Conservation (phyloP, 2,888 invertebrate species). For the Acholoe squamosa region DNA sequence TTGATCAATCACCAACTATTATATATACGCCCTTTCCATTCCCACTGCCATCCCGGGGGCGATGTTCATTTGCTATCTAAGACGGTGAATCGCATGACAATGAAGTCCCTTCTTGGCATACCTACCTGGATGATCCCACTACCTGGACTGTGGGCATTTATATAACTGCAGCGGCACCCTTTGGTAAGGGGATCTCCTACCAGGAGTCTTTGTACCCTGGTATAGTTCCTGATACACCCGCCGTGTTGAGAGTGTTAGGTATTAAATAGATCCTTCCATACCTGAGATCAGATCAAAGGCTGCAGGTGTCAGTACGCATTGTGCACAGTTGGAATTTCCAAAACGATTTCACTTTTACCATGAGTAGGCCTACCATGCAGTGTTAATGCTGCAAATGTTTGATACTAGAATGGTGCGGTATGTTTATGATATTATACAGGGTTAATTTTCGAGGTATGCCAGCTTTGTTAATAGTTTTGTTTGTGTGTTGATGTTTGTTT, state of each 20-base stretch:
- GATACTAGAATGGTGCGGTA: too few relatives aligned
- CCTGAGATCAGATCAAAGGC: not conserved
- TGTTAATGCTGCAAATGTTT: too few relatives aligned
- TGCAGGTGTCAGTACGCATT: not conserved
- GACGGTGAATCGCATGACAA: not conserved
- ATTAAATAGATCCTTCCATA: not conserved
- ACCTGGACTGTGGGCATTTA: not conserved
- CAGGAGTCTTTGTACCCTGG: not conserved
- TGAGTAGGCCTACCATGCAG: too few relatives aligned
- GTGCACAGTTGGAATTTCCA: not conserved
- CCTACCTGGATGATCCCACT: conserved; percentile 15
- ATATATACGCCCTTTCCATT: not conserved
- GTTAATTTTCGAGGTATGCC: too few relatives aligned
- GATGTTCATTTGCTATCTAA: not conserved
- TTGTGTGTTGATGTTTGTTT: too few relatives aligned
- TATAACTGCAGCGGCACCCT: not conserved
- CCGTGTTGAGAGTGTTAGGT: not conserved
- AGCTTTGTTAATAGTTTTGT: too few relatives aligned
- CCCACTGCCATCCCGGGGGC: not conserved
- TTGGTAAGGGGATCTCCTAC: not conserved
- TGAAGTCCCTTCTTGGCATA: conserved; percentile 45
- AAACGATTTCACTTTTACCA: too few relatives aligned
- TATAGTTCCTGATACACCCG: not conserved
- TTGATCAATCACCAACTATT: not conserved
- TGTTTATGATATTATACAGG: too few relatives aligned